Evolutionary conservation across 2,113 vertebrate species (phyloP), one percentile per base, ranked within the genome.

Genomic region (Lepus timidus): DNA sequence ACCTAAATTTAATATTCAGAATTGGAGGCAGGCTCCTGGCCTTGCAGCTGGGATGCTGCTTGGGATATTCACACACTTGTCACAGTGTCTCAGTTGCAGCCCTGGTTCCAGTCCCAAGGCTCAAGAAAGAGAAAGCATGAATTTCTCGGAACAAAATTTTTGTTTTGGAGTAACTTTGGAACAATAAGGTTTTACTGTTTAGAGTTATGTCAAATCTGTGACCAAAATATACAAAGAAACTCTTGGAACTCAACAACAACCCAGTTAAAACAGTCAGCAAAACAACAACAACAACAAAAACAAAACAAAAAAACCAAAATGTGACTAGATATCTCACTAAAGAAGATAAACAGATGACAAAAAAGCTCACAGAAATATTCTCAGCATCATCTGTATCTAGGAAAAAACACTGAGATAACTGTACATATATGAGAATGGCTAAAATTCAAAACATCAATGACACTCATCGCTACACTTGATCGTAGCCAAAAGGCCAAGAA

Each of bases 1-100:
- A 93, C n/a, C 84, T 84, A 93, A 84, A 89, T 23, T n/a, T 88
- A 88, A 70, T 65, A 55, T 80, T 85, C 31, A 93, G 36, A 73
- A 67, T 33, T 96, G 58, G 19, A 58, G 19, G 55, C 55, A 58
- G 55, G 55, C 13, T 44, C 44, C 44, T 44, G 44, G 44, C 44
- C 6, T 44, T 44, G 44, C 44, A 44, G 44, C 44, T 44, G 44
- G 44, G 44, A 44, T 44, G 5, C 44, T 44, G 44, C 44, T 44
- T 44, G 44, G 44, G 44, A 44, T 7, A 44, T 7, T 44, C 7
- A 8, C 44, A 44, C 44, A 44, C 6, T 44, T 44, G 44, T 44
- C 44, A 44, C 44, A 44, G 44, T 44, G 44, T 44, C 44, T 44
- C 44, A 44, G 44, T 7, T 44, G 44, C 7, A 44, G 17, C 55